These are phyloP conservation scores for Ramazzottius varieornatus DNA, from an alignment of 2,888 invertebrate species.

Conservation along the genomic window DNA sequence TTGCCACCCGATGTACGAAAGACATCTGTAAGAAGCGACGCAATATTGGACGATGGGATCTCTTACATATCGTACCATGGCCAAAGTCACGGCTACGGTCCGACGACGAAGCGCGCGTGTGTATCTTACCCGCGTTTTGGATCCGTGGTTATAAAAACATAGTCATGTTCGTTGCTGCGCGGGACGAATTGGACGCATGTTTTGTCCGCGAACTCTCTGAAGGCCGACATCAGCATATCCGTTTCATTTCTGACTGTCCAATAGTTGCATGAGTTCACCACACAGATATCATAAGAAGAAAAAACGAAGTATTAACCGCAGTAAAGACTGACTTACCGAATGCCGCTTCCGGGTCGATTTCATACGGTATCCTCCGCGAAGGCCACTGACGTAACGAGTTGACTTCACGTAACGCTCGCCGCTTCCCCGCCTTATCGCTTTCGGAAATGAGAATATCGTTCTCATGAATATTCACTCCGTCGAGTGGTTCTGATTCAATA, in stretches of 20 bases:
- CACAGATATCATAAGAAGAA: background rate
- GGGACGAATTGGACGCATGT: slow-evolving; percentile 1
- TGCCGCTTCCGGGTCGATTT: background rate
- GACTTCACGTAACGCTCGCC: background rate
- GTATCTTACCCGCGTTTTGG: background rate
- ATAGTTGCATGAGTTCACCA: background rate
- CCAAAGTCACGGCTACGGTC: background rate
- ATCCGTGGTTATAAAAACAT: slow-evolving; percentile 4
- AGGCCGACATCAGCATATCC: background rate
- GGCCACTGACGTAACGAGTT: background rate
- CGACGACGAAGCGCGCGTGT: background rate
- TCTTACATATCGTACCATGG: background rate
- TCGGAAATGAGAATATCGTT: background rate
- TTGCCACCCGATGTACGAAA: background rate
- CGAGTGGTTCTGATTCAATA: background rate
- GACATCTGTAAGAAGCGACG: background rate
- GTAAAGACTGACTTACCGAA: background rate
- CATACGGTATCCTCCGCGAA: background rate
- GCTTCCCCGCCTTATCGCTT: background rate
- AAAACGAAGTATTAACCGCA: background rate
- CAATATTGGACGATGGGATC: background rate
- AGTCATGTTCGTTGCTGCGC: background rate
- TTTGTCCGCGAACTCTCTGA: background rate
- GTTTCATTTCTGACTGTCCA: background rate
- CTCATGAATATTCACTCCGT: background rate